A percentile compares a stretch with the other conserved stretches of the same genome.
Conservation (phyloP, 2,888 invertebrate species). For the Microplitis manilae region DNA sequence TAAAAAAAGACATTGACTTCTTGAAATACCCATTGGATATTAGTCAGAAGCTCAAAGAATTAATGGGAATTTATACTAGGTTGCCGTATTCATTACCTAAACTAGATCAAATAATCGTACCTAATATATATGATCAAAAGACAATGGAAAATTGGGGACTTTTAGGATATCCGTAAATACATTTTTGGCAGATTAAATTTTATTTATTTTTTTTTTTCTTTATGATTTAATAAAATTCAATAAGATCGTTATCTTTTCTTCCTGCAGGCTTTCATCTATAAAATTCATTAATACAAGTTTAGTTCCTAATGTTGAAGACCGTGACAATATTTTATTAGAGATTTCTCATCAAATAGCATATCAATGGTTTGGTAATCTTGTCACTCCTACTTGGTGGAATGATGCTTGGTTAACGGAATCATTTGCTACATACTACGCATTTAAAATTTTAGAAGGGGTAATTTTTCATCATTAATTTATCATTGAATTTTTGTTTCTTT, state of each 20-base stretch:
- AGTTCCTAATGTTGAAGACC: not conserved
- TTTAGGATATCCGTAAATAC: not conserved
- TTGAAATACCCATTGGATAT: slow-evolving; percentile 83
- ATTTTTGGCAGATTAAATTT: not conserved
- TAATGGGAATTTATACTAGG: slow-evolving; percentile 82
- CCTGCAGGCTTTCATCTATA: not conserved
- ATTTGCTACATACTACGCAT: slow-evolving; percentile 41
- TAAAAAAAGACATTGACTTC: slow-evolving; percentile 81
- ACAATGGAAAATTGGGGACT: not conserved
- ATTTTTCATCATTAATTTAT: not conserved
- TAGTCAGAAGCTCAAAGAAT: slow-evolving; percentile 81
- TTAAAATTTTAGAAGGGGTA: not conserved
- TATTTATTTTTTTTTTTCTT: no score
- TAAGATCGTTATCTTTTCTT: no score
- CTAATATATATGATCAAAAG: slow-evolving; percentile 61
- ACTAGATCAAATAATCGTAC: slow-evolving; percentile 90
- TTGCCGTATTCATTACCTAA: slow-evolving; percentile 86
- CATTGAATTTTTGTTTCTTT: no score
- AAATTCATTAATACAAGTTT: not conserved
- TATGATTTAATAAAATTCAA: no score
- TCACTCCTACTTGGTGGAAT: slow-evolving; percentile 45
- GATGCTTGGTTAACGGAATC: slow-evolving; percentile 47
- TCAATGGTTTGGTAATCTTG: slow-evolving; percentile 47
- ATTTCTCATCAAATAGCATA: slow-evolving; percentile 44
- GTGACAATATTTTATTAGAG: slow-evolving; percentile 1